These are phyloP conservation scores for Amblyteles armatorius DNA, from an alignment of 2,888 invertebrate genomes.

Conservation along the genomic window DNA sequence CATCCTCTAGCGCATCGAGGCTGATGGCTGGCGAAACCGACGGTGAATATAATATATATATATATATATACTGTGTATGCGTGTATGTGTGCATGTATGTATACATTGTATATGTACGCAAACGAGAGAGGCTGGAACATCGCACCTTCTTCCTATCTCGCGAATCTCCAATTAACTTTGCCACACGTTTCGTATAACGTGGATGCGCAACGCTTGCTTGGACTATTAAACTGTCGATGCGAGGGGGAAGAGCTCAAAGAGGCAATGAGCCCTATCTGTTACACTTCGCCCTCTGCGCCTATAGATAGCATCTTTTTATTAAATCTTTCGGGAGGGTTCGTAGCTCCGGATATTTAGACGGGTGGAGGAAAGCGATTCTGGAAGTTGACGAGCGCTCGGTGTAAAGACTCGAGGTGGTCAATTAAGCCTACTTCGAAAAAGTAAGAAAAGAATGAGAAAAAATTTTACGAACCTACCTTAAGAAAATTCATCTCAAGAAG, in stretches of 20 bases:
- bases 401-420: not conserved
- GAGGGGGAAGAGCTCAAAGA: conserved; percentile 37
- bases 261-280: conserved; percentile 4
- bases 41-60: conserved; percentile 23
- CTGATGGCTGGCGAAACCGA: conserved; percentile 21
- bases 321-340: conserved; percentile 36
- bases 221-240: conserved; percentile 55
- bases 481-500: too few species aligned
- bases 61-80: conserved; percentile 9
- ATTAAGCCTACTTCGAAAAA: not conserved
- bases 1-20: conserved; percentile 4
- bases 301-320: conserved; percentile 60
- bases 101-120: not conserved
- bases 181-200: conserved; percentile 53
- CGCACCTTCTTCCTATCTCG: conserved; percentile 61
- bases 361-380: not conserved
- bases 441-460: not conserved
- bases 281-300: not conserved
- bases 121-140: conserved; percentile 45
- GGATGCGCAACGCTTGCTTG: conserved; percentile 33
- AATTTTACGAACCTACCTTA: not conserved
- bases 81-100: not conserved
- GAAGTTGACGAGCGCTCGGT: not conserved
- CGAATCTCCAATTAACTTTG: conserved; percentile 66
- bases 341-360: not conserved